Evolutionary conservation across 2,888 invertebrate genomes (phyloP).

Genomic region (Lasioglossum figueresi): DNA sequence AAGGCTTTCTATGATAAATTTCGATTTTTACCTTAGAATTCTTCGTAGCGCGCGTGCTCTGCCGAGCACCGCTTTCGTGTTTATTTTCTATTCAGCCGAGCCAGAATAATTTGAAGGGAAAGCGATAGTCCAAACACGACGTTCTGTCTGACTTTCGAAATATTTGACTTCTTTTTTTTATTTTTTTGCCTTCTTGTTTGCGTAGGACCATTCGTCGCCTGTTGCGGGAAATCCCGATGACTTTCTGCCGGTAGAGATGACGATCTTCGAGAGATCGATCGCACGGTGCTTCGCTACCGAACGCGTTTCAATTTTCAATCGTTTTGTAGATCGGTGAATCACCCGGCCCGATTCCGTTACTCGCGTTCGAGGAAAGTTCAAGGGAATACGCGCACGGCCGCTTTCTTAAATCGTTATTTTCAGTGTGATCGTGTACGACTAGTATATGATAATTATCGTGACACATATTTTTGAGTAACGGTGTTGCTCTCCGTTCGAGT

Average conservation of each 20-base stretch:
- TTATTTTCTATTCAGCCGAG: constrained; percentile 12
- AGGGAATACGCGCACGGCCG: constrained; percentile 47
- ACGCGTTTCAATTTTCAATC: constrained; percentile 10
- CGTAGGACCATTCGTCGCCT: constrained; percentile 8
- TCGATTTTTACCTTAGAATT: background rate
- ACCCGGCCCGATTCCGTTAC: constrained; percentile 54
- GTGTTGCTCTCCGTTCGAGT: constrained; percentile 58
- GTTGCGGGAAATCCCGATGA: background rate
- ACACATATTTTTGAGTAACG: constrained; percentile 36
- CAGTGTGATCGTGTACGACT: constrained; percentile 35
- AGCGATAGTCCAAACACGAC: constrained; percentile 29
- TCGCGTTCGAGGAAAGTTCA: constrained; percentile 62
- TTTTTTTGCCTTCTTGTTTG: constrained; percentile 53
- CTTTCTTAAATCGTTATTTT: constrained; percentile 55
- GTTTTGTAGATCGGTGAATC: constrained; percentile 52
- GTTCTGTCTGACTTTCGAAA: constrained; percentile 44
- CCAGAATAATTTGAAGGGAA: constrained; percentile 43
- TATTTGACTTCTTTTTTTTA: constrained; percentile 51
- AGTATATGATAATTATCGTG: constrained; percentile 63
- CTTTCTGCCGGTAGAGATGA: background rate
- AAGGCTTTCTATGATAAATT: background rate
- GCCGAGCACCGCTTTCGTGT: constrained; percentile 9
- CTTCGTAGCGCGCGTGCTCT: background rate
- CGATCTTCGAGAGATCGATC: background rate
- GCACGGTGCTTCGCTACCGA: background rate